Conservation (phyloP, 2,888 invertebrate species). For the Tipula confusa region DNA sequence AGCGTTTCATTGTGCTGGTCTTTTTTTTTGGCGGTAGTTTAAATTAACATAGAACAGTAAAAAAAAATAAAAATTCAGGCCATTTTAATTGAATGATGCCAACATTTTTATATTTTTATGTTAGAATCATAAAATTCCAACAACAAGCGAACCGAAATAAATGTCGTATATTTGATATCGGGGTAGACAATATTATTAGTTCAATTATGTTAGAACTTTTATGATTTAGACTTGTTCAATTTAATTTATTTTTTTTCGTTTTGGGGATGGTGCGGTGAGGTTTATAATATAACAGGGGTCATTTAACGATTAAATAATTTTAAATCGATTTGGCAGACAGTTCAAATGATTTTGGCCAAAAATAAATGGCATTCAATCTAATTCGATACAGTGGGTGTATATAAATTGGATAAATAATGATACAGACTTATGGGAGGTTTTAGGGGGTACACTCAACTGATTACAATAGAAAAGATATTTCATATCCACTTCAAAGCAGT, state of each 20-base stretch:
- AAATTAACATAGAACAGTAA: not conserved
- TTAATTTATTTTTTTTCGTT: not conserved
- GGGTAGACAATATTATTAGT: not conserved
- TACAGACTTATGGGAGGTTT: no score
- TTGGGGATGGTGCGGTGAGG: not conserved
- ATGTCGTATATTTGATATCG: not conserved
- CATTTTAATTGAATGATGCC: constrained; percentile 25
- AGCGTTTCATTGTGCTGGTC: not conserved
- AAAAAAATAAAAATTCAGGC: not conserved
- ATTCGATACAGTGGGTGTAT: no score
- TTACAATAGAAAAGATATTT: no score
- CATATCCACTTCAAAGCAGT: no score
- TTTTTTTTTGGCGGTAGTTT: not conserved
- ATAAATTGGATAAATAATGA: no score
- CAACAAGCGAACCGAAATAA: not conserved
- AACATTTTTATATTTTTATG: not conserved
- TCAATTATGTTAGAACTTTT: constrained; percentile 20
- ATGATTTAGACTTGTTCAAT: not conserved
- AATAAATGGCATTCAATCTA: no score
- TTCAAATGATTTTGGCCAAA: not conserved
- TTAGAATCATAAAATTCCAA: constrained; percentile 5
- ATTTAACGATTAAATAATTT: not conserved
- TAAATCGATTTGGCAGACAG: not conserved
- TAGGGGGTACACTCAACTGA: no score
- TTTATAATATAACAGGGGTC: not conserved